Conservation (phyloP, 2,113 vertebrate species). For the Galemys pyrenaicus region DNA sequence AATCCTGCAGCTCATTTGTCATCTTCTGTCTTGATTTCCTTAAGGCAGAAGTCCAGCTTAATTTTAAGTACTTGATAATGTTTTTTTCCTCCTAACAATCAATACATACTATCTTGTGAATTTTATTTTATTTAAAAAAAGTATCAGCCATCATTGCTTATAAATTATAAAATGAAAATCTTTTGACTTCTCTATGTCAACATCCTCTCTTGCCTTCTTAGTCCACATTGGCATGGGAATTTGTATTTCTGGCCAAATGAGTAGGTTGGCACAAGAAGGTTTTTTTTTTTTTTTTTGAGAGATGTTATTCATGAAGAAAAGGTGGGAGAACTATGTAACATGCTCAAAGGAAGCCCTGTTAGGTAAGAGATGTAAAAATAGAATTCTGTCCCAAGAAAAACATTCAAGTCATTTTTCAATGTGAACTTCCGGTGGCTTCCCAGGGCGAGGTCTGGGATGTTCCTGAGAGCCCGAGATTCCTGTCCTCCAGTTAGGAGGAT, state of each 20-base stretch:
- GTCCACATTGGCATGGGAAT: neutral
- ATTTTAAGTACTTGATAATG: neutral
- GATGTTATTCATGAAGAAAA: neutral
- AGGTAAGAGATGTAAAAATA: neutral
- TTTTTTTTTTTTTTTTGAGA: neutral
- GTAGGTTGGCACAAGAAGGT: neutral
- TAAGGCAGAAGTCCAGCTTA: neutral
- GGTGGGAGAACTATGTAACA: neutral
- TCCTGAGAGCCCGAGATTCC: neutral
- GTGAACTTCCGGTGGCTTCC: neutral
- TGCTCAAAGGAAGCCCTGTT: neutral
- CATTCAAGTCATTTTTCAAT: neutral
- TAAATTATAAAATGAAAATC: neutral
- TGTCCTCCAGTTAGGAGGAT: neutral
- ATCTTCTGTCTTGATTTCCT: conserved; percentile 11
- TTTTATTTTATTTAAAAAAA: neutral
- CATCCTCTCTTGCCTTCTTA: neutral
- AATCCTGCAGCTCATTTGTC: neutral
- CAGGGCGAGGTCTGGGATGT: neutral
- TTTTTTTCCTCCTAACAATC: neutral
- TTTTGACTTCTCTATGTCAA: neutral
- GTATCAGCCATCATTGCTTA: neutral
- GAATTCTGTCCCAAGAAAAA: neutral
- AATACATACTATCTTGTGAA: neutral
- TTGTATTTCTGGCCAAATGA: conserved; percentile 24